Conservation (phyloP, 35 echinoderm and acorn worm genomes). For the Acanthaster planci region DNA sequence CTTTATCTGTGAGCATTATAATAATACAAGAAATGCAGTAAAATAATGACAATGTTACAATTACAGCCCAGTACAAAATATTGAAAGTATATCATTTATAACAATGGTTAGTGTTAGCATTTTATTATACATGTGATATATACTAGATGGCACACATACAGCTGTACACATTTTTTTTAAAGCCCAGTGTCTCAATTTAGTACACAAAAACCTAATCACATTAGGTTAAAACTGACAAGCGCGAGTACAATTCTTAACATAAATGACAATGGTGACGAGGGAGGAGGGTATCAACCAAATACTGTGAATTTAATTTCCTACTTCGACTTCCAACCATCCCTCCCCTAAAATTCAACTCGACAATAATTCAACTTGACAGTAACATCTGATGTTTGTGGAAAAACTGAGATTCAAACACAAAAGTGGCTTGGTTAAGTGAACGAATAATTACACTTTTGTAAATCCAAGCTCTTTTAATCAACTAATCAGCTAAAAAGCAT, state of each 20-base stretch:
- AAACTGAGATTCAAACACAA: no score
- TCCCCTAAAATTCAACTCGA: neutral
- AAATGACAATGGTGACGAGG: neutral
- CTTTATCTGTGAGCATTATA: neutral
- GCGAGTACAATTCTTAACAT: neutral
- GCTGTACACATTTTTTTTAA: neutral
- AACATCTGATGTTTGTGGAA: neutral
- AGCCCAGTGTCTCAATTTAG: neutral
- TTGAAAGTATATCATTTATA: conserved; percentile 11
- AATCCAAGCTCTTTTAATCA: no score
- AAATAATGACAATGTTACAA: conserved; percentile 1
- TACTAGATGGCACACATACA: neutral
- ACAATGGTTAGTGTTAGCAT: conserved; percentile 3
- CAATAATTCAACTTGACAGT: neutral
- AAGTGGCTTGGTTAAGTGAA: no score
- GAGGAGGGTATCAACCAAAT: neutral
- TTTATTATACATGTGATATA: neutral
- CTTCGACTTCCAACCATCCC: neutral
- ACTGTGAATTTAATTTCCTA: neutral
- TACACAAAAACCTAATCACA: conserved; percentile 7
- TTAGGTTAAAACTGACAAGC: conserved; percentile 2
- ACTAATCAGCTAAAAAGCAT: no score
- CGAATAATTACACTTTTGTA: no score
- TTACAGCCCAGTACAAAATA: conserved; percentile 24
- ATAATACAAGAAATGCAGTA: neutral